Evolutionary conservation across 2,888 invertebrate species (phyloP).

Genomic region (Abrostola triplasia): DNA sequence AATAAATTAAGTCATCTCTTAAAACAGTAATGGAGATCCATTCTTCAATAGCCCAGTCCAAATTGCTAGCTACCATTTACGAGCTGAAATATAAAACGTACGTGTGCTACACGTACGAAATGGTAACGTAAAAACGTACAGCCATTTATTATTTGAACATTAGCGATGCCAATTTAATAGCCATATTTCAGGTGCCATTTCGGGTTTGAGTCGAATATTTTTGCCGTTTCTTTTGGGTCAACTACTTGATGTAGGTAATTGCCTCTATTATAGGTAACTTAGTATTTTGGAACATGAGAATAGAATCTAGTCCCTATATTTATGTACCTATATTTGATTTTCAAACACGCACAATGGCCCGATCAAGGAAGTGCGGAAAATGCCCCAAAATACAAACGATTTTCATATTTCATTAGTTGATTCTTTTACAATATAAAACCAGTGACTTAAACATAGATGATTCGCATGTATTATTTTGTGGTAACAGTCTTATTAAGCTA

Average conservation of each 20-base stretch:
- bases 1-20: slow-evolving; percentile 22
- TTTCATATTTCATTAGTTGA: no score
- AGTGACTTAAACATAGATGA: no score
- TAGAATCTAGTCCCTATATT: no score
- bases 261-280: background rate
- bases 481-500: no score
- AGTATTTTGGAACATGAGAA: background rate
- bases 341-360: no score
- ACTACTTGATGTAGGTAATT: slow-evolving; percentile 5
- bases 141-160: slow-evolving; percentile 46
- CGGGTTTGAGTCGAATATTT: slow-evolving; percentile 10
- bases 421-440: no score
- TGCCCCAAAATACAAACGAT: no score
- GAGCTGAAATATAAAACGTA: slow-evolving; percentile 17
- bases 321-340: no score
- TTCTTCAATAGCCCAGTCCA: slow-evolving; percentile 19
- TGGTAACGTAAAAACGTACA: slow-evolving; percentile 1
- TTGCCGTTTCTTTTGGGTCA: slow-evolving; percentile 6
- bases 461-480: no score
- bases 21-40: slow-evolving; percentile 17
- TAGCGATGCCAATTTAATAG: slow-evolving; percentile 22
- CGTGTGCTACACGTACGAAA: slow-evolving; percentile 9
- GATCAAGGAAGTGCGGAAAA: no score
- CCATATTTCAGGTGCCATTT: slow-evolving; percentile 16
- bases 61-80: slow-evolving; percentile 35